Conservation (phyloP, 2,797 vertebrate genomes). For the Champsocephalus gunnari region DNA sequence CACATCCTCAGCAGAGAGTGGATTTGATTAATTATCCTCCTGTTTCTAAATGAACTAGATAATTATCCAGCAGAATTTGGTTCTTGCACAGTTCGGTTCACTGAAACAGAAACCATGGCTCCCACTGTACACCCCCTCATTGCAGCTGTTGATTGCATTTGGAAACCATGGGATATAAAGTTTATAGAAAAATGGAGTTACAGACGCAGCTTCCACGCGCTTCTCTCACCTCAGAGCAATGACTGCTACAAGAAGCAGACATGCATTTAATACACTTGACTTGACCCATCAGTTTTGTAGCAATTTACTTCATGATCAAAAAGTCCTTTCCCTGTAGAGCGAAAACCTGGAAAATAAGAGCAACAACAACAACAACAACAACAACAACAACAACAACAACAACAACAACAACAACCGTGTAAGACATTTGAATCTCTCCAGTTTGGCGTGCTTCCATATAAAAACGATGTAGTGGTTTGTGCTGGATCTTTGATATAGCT, state of each 20-base stretch:
- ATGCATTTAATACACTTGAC: slow-evolving; percentile 46
- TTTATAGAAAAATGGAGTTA: slow-evolving; percentile 19
- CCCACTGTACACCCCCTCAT: neutral
- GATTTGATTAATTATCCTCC: slow-evolving; percentile 48
- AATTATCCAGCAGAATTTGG: slow-evolving; percentile 35
- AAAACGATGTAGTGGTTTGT: too few relatives aligned
- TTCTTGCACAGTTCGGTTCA: slow-evolving; percentile 19
- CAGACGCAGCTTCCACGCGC: neutral
- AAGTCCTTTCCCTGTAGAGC: neutral
- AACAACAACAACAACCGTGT: neutral
- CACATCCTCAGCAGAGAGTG: slow-evolving; percentile 1
- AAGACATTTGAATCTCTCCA: neutral
- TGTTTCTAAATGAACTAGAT: slow-evolving; percentile 19
- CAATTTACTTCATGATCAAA: slow-evolving; percentile 16
- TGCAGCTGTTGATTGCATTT: slow-evolving; percentile 22
- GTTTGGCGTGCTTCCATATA: too few relatives aligned
- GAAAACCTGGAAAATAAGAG: neutral
- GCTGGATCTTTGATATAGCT: too few relatives aligned
- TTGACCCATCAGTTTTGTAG: slow-evolving; percentile 29
- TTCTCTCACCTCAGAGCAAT: neutral
- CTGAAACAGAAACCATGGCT: slow-evolving; percentile 16
- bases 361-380: neutral
- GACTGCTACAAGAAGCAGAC: slow-evolving; percentile 14
- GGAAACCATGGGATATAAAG: slow-evolving; percentile 6
- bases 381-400: neutral